Base-by-base conservation (phyloP, 2,888 invertebrate genomes). In the Lasioglossum zephyrum region DNA sequence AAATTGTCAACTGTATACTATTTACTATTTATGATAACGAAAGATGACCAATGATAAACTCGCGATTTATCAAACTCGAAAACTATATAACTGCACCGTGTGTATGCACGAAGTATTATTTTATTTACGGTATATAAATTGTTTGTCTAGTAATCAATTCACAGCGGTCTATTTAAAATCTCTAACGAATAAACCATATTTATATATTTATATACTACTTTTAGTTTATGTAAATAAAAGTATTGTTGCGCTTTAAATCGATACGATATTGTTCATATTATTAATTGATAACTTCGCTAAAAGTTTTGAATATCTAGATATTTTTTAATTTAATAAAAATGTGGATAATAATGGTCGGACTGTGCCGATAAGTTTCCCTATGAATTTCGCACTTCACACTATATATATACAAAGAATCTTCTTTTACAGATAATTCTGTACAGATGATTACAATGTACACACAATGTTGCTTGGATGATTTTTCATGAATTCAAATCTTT, bases 151-250 rank as follows among this genome's bases (percentile, higher is more conserved):
- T 78, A 44, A 86, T 79, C 57, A 76, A 81, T 66, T 80, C 53
- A 13, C 53, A 86, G 78, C 86, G 78, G 78, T 73, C 73, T 16
- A 81, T 86, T 81, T 44, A 49, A 78, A 86, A 69, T 49, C 39
- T 66, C 5, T 36, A 18, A 26, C 6, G 44, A 13, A 22, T 57
- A 26, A 8, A 53, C 16, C 0, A 69, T 39, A 36, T 63, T 36
- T 22, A 3, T 22, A 26, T 5, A 53, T 22, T 2, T 8, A 53
- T 22, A 6, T 26, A 6, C 9, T 18, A 73, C 16, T 66, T 36
- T 2, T n/a, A 5, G 11, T 53, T 26, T 31, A 31, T 1, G 1
- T 31, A 31, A 1, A 31, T 49, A 9, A 26, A 41, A 22, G 13
- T 44, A 36, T 44, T 31, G 31, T 18, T 73, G 9, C 9, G 8